Base-by-base conservation (phyloP, 2,113 vertebrate genomes). In the Antechinus flavipes region DNA sequence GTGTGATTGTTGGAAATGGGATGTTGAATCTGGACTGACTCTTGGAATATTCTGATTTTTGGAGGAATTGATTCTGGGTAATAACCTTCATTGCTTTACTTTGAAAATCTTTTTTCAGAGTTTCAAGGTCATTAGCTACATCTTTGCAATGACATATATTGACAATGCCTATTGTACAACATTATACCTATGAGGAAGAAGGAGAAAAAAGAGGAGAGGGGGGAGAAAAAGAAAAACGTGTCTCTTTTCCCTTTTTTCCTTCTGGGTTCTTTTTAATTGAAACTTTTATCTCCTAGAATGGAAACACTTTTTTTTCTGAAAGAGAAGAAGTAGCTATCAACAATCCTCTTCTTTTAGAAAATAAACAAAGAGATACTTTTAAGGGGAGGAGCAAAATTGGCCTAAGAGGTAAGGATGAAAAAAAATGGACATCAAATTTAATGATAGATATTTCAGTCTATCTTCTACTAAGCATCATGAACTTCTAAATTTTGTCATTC, bases 61-160 rank as follows among this genome's bases (percentile, higher is more conserved):
- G 92, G 53, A 90, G 35, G 11, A 25, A 95, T 95, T 96, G 93
- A 91, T 96, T 95, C 55, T 95, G 46, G 93, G 96, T 91, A 95
- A 46, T 22, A 84, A 94, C 0, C 0, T 49, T 92, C 95, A 90
- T 95, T 97, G 7, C 49, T 96, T 35, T 96, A 92, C 4, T 93
- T 11, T 93, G 53, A 58, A 95, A 93, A 94, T 68, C 94, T 91
- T 94, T 92, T 92, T 47, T 47, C 49, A 90, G 95, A 50, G 76
- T 58, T 95, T 95, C n/a, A 93, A 95, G 94, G 93, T 91, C n/a
- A 95, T 14, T 58, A 95, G 90, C 61, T 92, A 1, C 89, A 47
- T 89, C 90, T 95, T 16, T 2, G 91, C 47, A 90, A 93, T 95
- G 94, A 54, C 35, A 47, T 35, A 1, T 12, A 12, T 4, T 91